A percentile compares a stretch with the other conserved stretches of the same genome.
phyloP scores from a whole-genome alignment of 2,888 invertebrate species.

The Drosophila robusta region DNA sequence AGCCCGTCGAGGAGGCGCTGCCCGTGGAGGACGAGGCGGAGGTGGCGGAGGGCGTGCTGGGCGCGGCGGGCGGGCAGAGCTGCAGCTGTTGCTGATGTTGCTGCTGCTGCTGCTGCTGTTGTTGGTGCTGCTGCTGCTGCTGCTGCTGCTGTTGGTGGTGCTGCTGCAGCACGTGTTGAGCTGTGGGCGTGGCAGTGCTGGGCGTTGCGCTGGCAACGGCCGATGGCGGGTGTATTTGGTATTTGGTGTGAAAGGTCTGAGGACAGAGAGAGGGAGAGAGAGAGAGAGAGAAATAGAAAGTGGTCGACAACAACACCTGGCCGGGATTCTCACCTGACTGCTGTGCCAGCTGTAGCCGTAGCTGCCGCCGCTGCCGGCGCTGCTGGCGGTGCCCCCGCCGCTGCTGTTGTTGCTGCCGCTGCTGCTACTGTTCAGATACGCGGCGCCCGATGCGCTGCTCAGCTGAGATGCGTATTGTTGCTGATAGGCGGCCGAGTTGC shows the following conservation, averaged over 20 bases:
- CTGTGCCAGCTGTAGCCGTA: conserved; percentile 84
- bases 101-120: conserved; percentile 66
- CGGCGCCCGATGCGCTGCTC: conserved; percentile 65
- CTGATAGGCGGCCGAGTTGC: conserved; percentile 78
- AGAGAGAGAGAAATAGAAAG: conserved; percentile 23
- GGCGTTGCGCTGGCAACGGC: conserved; percentile 59
- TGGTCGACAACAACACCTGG: not conserved
- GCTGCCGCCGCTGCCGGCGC: conserved; percentile 58
- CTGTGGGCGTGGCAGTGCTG: conserved; percentile 74
- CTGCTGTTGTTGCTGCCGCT: conserved; percentile 51
- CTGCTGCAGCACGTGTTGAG: conserved; percentile 71
- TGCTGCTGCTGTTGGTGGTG: conserved; percentile 58
- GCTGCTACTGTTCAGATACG: conserved; percentile 74
- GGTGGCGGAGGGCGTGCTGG: conserved; percentile 76
- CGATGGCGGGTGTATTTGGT: conserved; percentile 82
- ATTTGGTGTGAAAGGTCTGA: conserved; percentile 83
- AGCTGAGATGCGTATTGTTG: conserved; percentile 77
- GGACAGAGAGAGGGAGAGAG: conserved; percentile 5
- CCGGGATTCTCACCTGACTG: conserved; percentile 82
- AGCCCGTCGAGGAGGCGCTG: conserved; percentile 82
- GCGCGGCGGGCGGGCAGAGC: conserved; percentile 82
- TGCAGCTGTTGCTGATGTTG: conserved; percentile 74
- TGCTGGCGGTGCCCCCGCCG: conserved; percentile 43
- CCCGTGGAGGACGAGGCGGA: conserved; percentile 85
- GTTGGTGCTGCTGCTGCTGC: conserved; percentile 54